These are phyloP conservation scores for Anguilla marmorata DNA, from an alignment of 2,797 vertebrate genomes.

Conservation along the genomic window DNA sequence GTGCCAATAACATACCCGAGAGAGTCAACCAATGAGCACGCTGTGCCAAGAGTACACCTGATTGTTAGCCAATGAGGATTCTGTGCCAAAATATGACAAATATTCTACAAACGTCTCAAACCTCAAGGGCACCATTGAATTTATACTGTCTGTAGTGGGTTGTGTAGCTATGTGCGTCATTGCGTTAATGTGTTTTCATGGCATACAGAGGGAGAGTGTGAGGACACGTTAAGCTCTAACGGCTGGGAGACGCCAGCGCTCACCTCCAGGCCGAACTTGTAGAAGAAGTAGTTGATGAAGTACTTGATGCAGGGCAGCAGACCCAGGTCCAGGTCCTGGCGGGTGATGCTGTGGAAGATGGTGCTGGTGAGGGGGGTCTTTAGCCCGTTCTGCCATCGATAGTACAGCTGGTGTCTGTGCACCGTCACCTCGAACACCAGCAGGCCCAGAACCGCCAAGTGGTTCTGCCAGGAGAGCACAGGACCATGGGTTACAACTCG, in stretches of 20 bases:
- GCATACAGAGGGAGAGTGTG: not conserved
- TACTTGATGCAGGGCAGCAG: conserved; percentile 67
- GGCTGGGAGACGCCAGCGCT: not conserved
- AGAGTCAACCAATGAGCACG: not conserved
- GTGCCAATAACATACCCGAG: conserved; percentile 36
- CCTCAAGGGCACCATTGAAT: no score
- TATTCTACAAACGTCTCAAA: not conserved
- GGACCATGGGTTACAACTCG: no score
- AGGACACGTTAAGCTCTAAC: no score
- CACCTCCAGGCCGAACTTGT: conserved; percentile 79
- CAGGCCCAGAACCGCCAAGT: conserved; percentile 68
- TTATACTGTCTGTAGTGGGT: not conserved
- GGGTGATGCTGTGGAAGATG: conserved; percentile 63
- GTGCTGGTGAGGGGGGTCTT: conserved; percentile 59
- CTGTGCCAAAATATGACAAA: no score
- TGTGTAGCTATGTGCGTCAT: not conserved
- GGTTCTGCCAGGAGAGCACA: conserved; percentile 58
- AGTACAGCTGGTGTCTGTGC: conserved; percentile 67
- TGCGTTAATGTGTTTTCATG: not conserved
- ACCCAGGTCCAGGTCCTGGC: conserved; percentile 64
- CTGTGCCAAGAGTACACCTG: not conserved
- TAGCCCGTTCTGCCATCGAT: conserved; percentile 60
- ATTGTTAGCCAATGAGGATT: not conserved
- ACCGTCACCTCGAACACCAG: conserved; percentile 66
- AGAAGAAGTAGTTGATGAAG: conserved; percentile 75